Percentiles rank a stretch among this genome's conserved stretches.
phyloP scores from a whole-genome alignment of 2,888 invertebrate species.

The Cinara cedri region DNA sequence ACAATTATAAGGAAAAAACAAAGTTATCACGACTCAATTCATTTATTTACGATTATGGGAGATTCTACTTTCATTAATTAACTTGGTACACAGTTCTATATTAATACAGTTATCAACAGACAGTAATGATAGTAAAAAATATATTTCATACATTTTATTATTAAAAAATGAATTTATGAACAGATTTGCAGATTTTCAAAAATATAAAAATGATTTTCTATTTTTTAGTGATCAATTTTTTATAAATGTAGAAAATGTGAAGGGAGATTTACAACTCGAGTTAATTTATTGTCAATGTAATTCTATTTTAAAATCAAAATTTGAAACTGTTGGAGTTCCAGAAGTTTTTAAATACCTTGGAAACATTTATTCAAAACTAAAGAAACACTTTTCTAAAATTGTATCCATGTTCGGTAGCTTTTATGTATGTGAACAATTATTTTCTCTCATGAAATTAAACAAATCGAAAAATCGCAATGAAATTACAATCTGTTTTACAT shows the following conservation, averaged over 20 bases:
- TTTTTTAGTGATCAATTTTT: conserved; percentile 13
- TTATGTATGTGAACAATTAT: conserved; percentile 10
- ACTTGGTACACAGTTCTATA: not conserved
- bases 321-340: conserved; percentile 3
- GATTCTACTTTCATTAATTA: not conserved
- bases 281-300: not conserved
- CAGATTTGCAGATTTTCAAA: conserved; percentile 31
- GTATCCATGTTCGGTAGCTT: not conserved
- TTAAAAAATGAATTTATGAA: conserved; percentile 12
- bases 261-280: not conserved
- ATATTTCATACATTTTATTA: conserved; percentile 19
- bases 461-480: not conserved
- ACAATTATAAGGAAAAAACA: not conserved
- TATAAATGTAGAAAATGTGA: not conserved
- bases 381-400: not conserved
- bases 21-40: conserved; percentile 5
- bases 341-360: conserved; percentile 17
- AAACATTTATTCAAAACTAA: not conserved
- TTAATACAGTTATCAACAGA: not conserved
- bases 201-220: conserved; percentile 20
- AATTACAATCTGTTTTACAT: not conserved
- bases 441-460: not conserved
- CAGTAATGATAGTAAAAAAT: not conserved
- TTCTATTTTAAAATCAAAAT: not conserved
- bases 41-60: not conserved